phyloP scores from a whole-genome alignment of 2,888 invertebrate species.

The Suillia variegata region DNA sequence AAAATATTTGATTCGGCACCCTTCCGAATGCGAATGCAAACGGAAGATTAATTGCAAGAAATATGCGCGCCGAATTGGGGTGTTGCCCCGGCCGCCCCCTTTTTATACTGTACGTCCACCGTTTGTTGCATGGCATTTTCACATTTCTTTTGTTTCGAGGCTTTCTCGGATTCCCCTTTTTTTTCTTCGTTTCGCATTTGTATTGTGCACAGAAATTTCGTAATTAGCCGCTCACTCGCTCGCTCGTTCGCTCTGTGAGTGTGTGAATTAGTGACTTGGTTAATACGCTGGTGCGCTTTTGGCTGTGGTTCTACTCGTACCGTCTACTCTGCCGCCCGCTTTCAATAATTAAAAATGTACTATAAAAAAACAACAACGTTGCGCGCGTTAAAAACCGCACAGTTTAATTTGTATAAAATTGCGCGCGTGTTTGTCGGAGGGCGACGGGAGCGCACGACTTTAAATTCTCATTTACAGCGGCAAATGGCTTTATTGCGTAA shows the following conservation, averaged over 20 bases:
- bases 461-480: background rate
- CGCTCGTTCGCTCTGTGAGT: too few species aligned
- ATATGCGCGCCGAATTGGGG: background rate
- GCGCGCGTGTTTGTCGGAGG: background rate
- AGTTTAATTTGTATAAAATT: background rate
- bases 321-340: background rate
- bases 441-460: too few species aligned
- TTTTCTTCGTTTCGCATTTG: background rate
- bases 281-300: background rate
- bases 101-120: background rate
- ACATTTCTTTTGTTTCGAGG: too few species aligned
- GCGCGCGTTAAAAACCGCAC: background rate
- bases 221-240: too few species aligned
- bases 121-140: background rate
- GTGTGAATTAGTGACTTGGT: background rate
- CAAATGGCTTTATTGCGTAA: too few species aligned
- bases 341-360: too few species aligned
- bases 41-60: slow-evolving; percentile 2
- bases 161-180: background rate
- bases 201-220: background rate
- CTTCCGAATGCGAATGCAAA: too few species aligned
- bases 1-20: too few species aligned
- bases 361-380: too few species aligned
- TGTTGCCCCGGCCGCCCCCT: background rate
- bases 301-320: background rate